A percentile compares a stretch with the other conserved stretches of the same genome.
phyloP scores from a whole-genome alignment of 2,113 vertebrate species.

The Pontoporia blainvillei region DNA sequence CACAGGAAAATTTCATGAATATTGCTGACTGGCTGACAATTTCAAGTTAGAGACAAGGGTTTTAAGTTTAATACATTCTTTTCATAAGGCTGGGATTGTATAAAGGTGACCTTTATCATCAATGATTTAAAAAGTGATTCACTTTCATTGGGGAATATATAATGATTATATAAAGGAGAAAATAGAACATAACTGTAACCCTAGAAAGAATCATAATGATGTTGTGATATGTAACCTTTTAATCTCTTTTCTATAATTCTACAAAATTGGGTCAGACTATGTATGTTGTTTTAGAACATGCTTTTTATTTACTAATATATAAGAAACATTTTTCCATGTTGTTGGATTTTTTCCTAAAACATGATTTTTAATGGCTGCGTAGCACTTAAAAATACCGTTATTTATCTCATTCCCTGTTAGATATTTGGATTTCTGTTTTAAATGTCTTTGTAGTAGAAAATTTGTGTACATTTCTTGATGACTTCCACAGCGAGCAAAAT shows the following conservation, averaged over 20 bases:
- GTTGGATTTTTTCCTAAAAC: slow-evolving; percentile 3
- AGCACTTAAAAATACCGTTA: neutral
- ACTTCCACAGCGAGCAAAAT: neutral
- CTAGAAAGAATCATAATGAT: neutral
- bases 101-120: neutral
- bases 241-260: neutral
- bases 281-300: neutral
- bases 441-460: neutral
- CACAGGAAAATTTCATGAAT: neutral
- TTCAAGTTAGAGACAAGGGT: neutral
- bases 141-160: neutral
- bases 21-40: neutral
- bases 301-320: neutral
- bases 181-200: neutral
- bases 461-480: neutral
- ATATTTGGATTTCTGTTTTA: neutral
- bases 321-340: neutral
- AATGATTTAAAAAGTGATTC: neutral
- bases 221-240: neutral
- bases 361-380: neutral
- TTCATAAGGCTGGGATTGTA: neutral
- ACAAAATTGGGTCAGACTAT: neutral
- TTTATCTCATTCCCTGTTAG: neutral
- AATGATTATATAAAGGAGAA: neutral
- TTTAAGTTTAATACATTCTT: neutral